These are phyloP conservation scores for Myotis myotis DNA, from an alignment of 2,797 vertebrate species.

Conservation along the genomic window DNA sequence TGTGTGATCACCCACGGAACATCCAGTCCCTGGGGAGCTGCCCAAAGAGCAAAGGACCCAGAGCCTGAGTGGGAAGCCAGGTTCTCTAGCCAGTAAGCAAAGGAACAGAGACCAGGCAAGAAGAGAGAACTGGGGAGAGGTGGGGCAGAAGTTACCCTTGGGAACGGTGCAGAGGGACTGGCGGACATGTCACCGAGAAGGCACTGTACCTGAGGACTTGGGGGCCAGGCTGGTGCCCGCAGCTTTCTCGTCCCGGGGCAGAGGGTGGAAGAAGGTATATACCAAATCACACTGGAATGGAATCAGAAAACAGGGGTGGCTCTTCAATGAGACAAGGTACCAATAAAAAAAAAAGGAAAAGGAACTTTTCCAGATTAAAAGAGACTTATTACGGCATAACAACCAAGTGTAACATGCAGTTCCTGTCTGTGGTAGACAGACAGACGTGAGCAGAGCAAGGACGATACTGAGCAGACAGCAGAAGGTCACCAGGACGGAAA, in stretches of 20 bases:
- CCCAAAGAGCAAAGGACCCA: neutral
- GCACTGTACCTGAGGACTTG: conserved; percentile 88
- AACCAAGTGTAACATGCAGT: neutral
- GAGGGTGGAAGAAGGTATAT: conserved; percentile 95
- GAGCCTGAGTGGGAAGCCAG: neutral
- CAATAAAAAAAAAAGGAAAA: neutral
- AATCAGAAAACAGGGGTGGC: conserved; percentile 22
- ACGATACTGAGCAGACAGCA: no score
- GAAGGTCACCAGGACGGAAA: no score
- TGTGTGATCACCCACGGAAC: neutral
- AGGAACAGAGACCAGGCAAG: neutral
- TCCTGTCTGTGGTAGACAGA: neutral
- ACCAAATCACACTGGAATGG: conserved; percentile 92
- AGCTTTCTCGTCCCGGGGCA: conserved; percentile 91
- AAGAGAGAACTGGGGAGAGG: neutral
- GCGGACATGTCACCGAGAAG: neutral
- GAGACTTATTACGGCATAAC: neutral
- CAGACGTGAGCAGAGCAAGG: no score
- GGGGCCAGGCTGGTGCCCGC: conserved; percentile 81
- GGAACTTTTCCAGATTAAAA: neutral
- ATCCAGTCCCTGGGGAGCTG: neutral
- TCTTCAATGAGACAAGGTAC: neutral
- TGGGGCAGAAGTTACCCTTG: neutral
- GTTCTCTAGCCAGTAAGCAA: neutral
- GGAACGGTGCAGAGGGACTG: neutral